Evolutionary conservation across 2,888 invertebrate genomes (phyloP), one percentile per base, ranked within the genome.

Genomic region (Drosophila dives): DNA sequence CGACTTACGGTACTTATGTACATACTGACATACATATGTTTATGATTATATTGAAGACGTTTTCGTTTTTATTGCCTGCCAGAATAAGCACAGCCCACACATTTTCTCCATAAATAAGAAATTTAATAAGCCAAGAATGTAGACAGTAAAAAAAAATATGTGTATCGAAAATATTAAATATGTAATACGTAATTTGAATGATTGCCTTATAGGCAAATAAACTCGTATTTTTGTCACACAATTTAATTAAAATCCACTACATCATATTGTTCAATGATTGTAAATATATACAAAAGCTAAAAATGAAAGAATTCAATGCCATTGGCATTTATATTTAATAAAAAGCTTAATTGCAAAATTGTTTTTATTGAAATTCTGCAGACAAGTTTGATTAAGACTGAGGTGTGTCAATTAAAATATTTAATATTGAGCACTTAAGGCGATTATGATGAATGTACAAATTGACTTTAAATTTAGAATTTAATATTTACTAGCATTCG

Each of bases 111-210:
- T 90, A 89, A 89, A 85, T 86, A 85, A 70, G 54, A 72, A 74
- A 89, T 90, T 89, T 80, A 85, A 83, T 90, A 85, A 83, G 83
- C 77, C 84, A 69, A 81, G 63, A 77, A 55, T 67, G 70, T 67
- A 48, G 62, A 50, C 60, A 45, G 59, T 29, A 58, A 36, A 64
- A 56, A 50, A 65, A 49, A 20, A 60, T 15, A 23, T 2, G 23
- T 23, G 49, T 38, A 51, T 26, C 10, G 8, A 23, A 34, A 33
- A 42, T 63, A 48, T 36, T 33, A 32, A 53, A n/a, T 61, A 33
- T 23, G 1, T 7, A 48, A 48, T n/a, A 50, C 17, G 45, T 29
- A 51, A 29, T 17, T 45, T 32, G 40, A 38, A 50, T 36, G 42
- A 72, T 38, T 11, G 34, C 8, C 26, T 34, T 55, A 23, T 32